phyloP scores from a whole-genome alignment of 2,888 invertebrate species.

The Junonia oenone region DNA sequence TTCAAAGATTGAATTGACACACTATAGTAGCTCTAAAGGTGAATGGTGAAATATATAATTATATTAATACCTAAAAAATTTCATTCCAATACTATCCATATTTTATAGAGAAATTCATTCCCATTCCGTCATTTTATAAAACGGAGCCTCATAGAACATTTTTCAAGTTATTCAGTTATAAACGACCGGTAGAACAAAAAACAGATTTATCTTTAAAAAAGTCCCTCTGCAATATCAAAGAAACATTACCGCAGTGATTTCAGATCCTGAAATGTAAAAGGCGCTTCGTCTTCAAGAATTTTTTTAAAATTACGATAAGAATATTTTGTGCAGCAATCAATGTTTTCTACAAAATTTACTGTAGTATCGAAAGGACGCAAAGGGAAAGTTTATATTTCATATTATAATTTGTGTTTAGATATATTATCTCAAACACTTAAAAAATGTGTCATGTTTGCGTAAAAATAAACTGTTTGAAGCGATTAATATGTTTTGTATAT shows the following conservation, averaged over 20 bases:
- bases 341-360: too few relatives aligned
- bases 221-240: conserved; percentile 35
- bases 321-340: conserved; percentile 24
- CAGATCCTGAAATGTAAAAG: conserved; percentile 25
- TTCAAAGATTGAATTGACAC: too few relatives aligned
- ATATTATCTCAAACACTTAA: too few relatives aligned
- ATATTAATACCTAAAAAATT: too few relatives aligned
- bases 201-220: conserved; percentile 34
- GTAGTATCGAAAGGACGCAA: neutral
- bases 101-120: conserved; percentile 12
- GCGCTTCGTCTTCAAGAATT: conserved; percentile 17
- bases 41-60: too few relatives aligned
- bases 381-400: too few relatives aligned
- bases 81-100: too few relatives aligned
- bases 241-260: conserved; percentile 34
- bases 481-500: too few relatives aligned
- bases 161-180: conserved; percentile 31
- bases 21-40: too few relatives aligned
- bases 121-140: conserved; percentile 22
- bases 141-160: conserved; percentile 25
- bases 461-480: too few relatives aligned
- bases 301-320: conserved; percentile 17
- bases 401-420: too few relatives aligned
- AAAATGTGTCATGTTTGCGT: too few relatives aligned
- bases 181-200: conserved; percentile 31